phyloP scores from a whole-genome alignment of 2,113 vertebrate species.

The Phaethornis superciliosus region DNA sequence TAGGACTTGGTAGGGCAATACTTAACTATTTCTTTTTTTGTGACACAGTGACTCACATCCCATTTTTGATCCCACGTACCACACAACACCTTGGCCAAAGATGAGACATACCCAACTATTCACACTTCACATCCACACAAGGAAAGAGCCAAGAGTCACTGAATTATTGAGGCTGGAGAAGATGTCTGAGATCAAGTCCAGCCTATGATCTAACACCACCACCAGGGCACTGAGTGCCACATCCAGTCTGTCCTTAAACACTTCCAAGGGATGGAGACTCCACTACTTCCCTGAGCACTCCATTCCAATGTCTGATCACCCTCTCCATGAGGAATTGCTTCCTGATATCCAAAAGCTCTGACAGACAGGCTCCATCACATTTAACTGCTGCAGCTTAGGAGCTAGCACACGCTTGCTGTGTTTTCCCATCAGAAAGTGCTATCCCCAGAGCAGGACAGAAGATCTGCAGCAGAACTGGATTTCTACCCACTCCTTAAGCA shows the following conservation, averaged over 20 bases:
- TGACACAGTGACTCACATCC: too few species aligned
- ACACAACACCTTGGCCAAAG: neutral
- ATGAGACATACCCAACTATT: neutral
- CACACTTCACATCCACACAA: neutral
- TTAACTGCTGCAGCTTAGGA: neutral
- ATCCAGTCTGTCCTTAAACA: too few species aligned
- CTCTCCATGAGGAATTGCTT: too few species aligned
- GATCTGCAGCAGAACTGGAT: neutral
- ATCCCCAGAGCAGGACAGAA: neutral
- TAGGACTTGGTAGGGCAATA: neutral
- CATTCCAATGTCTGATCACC: too few species aligned
- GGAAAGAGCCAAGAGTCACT: neutral
- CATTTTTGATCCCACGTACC: fast-evolving
- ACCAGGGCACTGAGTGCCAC: too few species aligned
- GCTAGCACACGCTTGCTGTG: neutral
- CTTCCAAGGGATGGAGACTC: too few species aligned
- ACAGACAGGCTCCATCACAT: slow-evolving; percentile 53
- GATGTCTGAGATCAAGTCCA: too few species aligned
- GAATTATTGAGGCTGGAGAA: too few species aligned
- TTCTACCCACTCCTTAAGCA: neutral
- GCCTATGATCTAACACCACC: too few species aligned
- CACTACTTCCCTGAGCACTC: too few species aligned
- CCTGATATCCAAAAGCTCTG: too few species aligned
- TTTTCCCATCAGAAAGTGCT: neutral
- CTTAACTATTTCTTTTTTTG: neutral